phyloP scores from a whole-genome alignment of 2,888 invertebrate genomes.

The Cancer borealis region DNA sequence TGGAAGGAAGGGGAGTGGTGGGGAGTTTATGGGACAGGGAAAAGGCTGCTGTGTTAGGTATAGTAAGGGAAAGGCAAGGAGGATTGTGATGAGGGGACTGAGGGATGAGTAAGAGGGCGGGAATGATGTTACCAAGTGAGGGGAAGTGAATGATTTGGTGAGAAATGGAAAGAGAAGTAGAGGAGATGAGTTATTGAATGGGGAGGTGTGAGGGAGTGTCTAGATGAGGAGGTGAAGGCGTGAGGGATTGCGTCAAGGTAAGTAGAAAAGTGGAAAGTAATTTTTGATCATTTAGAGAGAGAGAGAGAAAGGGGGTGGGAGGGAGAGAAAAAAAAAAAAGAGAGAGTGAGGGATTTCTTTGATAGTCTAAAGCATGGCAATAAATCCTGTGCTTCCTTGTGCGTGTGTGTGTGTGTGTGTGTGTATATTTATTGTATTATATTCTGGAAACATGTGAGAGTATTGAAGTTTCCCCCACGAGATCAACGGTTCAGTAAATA shows the following conservation, averaged over 20 bases:
- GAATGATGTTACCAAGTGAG: constrained; percentile 1
- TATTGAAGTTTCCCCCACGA: background rate
- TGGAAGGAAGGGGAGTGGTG: background rate
- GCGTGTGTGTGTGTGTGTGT: too few relatives aligned
- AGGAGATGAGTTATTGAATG: background rate
- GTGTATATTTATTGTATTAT: too few relatives aligned
- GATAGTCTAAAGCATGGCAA: too few relatives aligned
- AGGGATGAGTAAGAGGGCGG: background rate
- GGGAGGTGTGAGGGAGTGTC: background rate
- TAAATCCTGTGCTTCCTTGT: too few relatives aligned
- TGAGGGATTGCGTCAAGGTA: background rate
- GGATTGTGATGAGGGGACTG: background rate
- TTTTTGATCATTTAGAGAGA: too few relatives aligned
- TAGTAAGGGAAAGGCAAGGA: background rate
- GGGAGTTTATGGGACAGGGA: background rate
- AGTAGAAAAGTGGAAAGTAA: background rate
- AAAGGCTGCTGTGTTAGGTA: background rate
- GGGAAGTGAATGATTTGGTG: constrained; percentile 30
- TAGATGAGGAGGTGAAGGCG: background rate
- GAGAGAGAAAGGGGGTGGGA: too few relatives aligned
- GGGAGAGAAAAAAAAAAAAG: background rate
- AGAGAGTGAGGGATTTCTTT: background rate
- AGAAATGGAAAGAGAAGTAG: background rate
- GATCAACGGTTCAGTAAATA: background rate
- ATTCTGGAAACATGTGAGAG: too few relatives aligned